phyloP scores from a whole-genome alignment of 2,888 invertebrate species.

The Rhodophaea formosa region DNA sequence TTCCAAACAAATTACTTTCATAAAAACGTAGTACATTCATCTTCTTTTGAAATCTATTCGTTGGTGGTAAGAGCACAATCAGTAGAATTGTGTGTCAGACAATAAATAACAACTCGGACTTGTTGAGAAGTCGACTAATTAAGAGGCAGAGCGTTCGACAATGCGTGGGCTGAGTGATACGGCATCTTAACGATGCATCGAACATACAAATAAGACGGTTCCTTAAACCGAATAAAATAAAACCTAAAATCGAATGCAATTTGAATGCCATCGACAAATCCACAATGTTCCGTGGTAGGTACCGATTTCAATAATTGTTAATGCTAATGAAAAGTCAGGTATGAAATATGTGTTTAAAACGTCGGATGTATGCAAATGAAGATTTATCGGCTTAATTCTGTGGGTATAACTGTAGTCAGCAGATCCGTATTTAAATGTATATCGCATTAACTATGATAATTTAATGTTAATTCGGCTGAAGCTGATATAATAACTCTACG shows the following conservation, averaged over 20 bases:
- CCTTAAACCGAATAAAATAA: slow-evolving; percentile 34
- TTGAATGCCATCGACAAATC: slow-evolving; percentile 48
- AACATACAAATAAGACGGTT: slow-evolving; percentile 32
- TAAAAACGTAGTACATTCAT: slow-evolving; percentile 40
- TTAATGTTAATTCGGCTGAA: slow-evolving; percentile 10
- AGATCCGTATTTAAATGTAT: slow-evolving; percentile 9
- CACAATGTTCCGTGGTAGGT: slow-evolving; percentile 54
- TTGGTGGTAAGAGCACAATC: slow-evolving; percentile 60
- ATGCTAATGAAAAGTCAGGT: slow-evolving; percentile 55
- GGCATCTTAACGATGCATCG: slow-evolving; percentile 51
- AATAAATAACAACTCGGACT: slow-evolving; percentile 68
- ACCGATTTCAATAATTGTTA: slow-evolving; percentile 69
- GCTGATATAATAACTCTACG: slow-evolving; percentile 11
- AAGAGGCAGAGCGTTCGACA: slow-evolving; percentile 69
- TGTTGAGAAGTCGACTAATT: slow-evolving; percentile 71
- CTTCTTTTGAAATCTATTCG: slow-evolving; percentile 53
- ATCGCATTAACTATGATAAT: slow-evolving; percentile 13
- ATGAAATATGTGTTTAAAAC: slow-evolving; percentile 42
- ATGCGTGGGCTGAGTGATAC: slow-evolving; percentile 58
- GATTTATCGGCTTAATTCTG: slow-evolving; percentile 17
- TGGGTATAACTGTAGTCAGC: slow-evolving; percentile 11
- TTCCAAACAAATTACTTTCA: slow-evolving; percentile 20
- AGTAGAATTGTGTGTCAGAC: slow-evolving; percentile 60
- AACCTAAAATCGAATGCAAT: slow-evolving; percentile 24
- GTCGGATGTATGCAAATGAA: slow-evolving; percentile 34